These are phyloP conservation scores for Machaerirhynchus nigripectus DNA, from an alignment of 2,113 vertebrate genomes.

Conservation along the genomic window DNA sequence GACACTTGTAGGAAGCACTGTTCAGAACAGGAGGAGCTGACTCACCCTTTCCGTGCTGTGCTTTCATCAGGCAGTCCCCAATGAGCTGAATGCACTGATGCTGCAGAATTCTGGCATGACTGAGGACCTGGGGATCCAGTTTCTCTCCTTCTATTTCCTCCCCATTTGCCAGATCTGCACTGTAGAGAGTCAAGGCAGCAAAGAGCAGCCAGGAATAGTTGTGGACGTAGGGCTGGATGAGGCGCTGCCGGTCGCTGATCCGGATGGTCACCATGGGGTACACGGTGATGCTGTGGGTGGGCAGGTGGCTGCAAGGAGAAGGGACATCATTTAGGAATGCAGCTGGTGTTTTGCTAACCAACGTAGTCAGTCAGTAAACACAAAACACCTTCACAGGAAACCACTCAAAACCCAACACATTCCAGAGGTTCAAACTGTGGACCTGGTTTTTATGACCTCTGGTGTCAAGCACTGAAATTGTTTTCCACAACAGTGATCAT, in stretches of 20 bases:
- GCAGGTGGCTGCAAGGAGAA: constrained; percentile 82
- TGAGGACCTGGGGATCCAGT: constrained; percentile 53
- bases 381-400: neutral
- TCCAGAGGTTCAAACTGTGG: neutral
- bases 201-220: constrained; percentile 97
- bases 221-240: constrained; percentile 96
- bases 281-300: constrained; percentile 91
- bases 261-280: constrained; percentile 94
- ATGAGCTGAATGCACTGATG: constrained; percentile 87
- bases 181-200: constrained; percentile 88
- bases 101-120: constrained; percentile 76
- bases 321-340: neutral
- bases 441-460: neutral
- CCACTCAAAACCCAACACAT: neutral
- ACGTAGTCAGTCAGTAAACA: neutral
- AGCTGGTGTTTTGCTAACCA: neutral
- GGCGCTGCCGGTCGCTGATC: constrained; percentile 90
- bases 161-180: constrained; percentile 84
- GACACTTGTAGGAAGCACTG: neutral
- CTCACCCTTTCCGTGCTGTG: constrained; percentile 89
- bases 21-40: neutral
- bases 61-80: constrained; percentile 90
- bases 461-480: neutral
- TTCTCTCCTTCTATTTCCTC: constrained; percentile 75
- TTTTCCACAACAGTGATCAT: neutral